These are phyloP conservation scores for Leucosticte australis DNA, from an alignment of 2,113 vertebrate genomes.

Conservation along the genomic window DNA sequence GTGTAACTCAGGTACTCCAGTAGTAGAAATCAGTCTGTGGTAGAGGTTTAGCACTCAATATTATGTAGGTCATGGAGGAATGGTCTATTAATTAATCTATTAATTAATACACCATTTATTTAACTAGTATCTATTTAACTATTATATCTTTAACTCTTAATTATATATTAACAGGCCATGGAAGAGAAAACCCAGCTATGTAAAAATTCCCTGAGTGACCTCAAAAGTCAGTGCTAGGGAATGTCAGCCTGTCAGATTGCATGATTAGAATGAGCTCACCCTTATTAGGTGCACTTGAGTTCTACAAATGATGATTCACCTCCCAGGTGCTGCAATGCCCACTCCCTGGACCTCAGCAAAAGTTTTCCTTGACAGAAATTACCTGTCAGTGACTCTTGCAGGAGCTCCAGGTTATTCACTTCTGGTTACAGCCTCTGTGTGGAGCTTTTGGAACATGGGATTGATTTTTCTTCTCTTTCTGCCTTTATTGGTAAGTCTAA, in stretches of 20 bases:
- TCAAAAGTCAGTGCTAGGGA: not conserved
- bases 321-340: not conserved
- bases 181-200: not conserved
- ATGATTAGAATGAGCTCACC: not conserved
- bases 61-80: not conserved
- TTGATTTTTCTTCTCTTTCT: not conserved
- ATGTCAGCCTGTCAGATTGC: slow-evolving; percentile 10
- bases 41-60: not conserved
- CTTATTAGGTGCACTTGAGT: not conserved
- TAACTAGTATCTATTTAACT: not conserved
- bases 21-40: not conserved
- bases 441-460: slow-evolving; percentile 51
- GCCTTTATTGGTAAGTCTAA: not conserved
- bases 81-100: not conserved
- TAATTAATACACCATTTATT: not conserved
- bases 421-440: slow-evolving; percentile 46
- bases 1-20: not conserved
- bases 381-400: not conserved
- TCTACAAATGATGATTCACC: slow-evolving; percentile 6
- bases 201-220: slow-evolving; percentile 4
- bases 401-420: not conserved
- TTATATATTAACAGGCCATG: not conserved
- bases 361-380: not conserved
- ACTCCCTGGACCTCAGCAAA: not conserved
- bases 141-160: not conserved